A percentile compares a stretch with the other conserved stretches of the same genome.
phyloP scores from a whole-genome alignment of 1,140 invertebrate species.

The Sarcophaga peregrina region DNA sequence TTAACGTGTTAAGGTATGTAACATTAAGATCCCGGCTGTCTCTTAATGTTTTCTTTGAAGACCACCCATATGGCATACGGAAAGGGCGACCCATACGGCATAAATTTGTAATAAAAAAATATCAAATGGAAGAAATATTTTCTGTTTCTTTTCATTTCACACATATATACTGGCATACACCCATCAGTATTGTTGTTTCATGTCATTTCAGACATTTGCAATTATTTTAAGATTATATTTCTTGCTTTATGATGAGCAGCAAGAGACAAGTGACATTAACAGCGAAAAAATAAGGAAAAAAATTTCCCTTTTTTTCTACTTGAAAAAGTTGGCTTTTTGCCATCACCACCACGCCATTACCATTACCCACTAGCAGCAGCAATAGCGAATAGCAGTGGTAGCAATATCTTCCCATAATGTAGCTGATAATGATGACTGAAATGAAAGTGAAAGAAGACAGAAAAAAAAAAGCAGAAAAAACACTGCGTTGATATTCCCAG shows the following conservation, averaged over 20 bases:
- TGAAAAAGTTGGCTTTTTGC: constrained; percentile 10
- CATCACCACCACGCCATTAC: neutral
- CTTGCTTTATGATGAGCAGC: constrained; percentile 13
- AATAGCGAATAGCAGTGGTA: too few species aligned
- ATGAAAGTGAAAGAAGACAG: neutral
- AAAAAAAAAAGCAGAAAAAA: neutral
- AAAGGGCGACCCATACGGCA: neutral
- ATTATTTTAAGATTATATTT: constrained; percentile 28
- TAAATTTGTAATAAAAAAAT: neutral
- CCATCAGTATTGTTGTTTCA: neutral
- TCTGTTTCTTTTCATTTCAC: too few species aligned
- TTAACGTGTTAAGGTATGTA: neutral
- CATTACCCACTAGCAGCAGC: too few species aligned
- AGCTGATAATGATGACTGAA: neutral
- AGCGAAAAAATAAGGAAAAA: neutral
- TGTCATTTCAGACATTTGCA: constrained; percentile 26
- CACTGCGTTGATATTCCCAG: constrained; percentile 10
- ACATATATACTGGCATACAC: neutral
- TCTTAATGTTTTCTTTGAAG: constrained; percentile 8
- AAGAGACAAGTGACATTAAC: constrained; percentile 7
- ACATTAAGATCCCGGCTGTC: neutral
- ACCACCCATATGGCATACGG: neutral
- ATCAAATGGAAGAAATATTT: neutral
- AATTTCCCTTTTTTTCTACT: neutral
- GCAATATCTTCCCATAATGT: neutral